Conservation (phyloP, 2,797 vertebrate species). For the Pantherophis vulpinus region DNA sequence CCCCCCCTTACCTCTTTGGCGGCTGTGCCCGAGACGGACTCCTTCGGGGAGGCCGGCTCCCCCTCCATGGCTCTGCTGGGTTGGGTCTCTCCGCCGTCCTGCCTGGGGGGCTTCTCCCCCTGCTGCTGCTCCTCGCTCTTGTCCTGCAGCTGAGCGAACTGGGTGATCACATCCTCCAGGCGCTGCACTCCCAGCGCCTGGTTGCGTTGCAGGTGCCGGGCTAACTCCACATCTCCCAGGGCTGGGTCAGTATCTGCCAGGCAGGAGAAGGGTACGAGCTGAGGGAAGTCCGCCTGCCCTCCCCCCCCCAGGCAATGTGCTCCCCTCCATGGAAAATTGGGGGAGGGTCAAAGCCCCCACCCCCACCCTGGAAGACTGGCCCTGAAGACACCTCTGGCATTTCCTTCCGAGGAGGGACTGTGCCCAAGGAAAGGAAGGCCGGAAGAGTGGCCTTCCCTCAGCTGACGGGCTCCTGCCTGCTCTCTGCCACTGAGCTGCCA, state of each 20-base stretch:
- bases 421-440: background rate
- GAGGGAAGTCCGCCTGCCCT: too few relatives aligned
- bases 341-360: background rate
- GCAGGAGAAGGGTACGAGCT: background rate
- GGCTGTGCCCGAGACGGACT: background rate
- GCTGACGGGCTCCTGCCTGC: background rate
- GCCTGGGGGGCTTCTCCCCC: conserved; percentile 8
- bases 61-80: background rate
- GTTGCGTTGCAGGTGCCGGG: conserved; percentile 79
- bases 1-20: background rate
- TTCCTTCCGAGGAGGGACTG: background rate
- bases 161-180: conserved; percentile 82
- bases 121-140: conserved; percentile 72
- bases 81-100: background rate
- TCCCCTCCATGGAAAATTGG: background rate
- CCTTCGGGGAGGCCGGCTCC: background rate
- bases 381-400: too few relatives aligned
- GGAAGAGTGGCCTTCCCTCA: background rate
- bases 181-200: conserved; percentile 72
- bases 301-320: too few relatives aligned
- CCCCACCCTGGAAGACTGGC: too few relatives aligned
- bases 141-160: conserved; percentile 80
- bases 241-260: conserved; percentile 81
- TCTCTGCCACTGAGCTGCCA: background rate
- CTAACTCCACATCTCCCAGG: conserved; percentile 65